Evolutionary conservation across 2,797 vertebrate genomes (phyloP).

Genomic region (Phaenicophaeus curvirostris): DNA sequence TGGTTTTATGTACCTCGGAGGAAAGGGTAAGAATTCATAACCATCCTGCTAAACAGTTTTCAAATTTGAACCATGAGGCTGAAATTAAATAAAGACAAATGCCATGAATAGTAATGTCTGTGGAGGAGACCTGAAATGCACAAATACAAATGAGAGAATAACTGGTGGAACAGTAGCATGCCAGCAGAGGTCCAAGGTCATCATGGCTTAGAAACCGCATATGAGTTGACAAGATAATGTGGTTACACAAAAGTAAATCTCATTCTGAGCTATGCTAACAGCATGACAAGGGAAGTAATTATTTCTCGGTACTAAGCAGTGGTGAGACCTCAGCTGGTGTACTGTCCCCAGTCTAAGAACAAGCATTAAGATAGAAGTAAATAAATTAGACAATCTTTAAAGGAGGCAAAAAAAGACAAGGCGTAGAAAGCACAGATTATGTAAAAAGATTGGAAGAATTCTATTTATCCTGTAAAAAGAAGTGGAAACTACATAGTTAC

Average conservation of each 20-base stretch:
- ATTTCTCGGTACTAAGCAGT: background rate
- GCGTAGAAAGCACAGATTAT: background rate
- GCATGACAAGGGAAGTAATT: conserved; percentile 21
- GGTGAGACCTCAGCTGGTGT: background rate
- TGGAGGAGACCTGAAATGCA: background rate
- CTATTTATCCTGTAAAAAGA: background rate
- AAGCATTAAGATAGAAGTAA: background rate
- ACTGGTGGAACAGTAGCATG: background rate
- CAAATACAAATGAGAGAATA: background rate
- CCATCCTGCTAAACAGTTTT: background rate
- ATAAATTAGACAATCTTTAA: background rate
- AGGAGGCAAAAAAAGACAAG: background rate
- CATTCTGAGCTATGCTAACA: conserved; percentile 23
- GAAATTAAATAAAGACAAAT: conserved; percentile 1
- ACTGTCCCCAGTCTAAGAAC: background rate
- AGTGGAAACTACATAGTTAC: too few species aligned
- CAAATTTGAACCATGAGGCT: background rate
- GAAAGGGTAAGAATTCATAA: background rate
- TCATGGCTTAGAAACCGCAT: background rate
- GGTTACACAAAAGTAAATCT: conserved; percentile 17
- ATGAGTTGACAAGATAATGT: background rate
- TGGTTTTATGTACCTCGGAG: background rate
- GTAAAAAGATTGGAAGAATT: background rate
- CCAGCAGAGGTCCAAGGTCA: conserved; percentile 36
- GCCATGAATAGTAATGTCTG: background rate